A percentile compares a stretch with the other conserved stretches of the same genome.
phyloP scores from a whole-genome alignment of 2,113 vertebrate genomes.

The Himantopus leucocephalus region DNA sequence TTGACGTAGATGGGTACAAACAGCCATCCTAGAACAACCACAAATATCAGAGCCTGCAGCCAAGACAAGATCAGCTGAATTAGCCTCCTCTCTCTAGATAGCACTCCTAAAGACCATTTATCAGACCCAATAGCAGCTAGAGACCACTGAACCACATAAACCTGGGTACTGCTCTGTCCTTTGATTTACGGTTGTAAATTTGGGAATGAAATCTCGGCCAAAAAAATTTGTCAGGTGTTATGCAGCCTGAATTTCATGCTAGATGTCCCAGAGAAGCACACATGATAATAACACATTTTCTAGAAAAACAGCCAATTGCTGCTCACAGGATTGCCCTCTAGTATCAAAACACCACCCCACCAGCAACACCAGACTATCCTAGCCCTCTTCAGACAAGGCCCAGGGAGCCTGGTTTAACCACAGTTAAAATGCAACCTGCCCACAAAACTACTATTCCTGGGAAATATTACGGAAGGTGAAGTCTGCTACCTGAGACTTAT shows the following conservation, averaged over 20 bases:
- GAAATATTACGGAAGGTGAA: background rate
- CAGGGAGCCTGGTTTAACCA: background rate
- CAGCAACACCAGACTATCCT: background rate
- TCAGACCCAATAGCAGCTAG: background rate
- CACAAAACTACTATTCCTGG: background rate
- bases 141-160: background rate
- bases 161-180: background rate
- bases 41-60: conserved; percentile 87
- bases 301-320: background rate
- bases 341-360: background rate
- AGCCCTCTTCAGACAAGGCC: background rate
- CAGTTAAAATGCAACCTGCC: background rate
- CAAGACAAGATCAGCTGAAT: conserved; percentile 19
- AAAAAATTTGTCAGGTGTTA: background rate
- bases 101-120: background rate
- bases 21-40: conserved; percentile 90
- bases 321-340: background rate
- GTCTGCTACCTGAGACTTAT: background rate
- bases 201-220: background rate
- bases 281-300: background rate
- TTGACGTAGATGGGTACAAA: conserved; percentile 97
- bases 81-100: background rate
- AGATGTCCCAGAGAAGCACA: background rate
- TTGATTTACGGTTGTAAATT: background rate
- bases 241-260: background rate